Percentiles rank a stretch among this genome's conserved stretches.
These are phyloP conservation scores for Craterocephalus amniculus DNA, from an alignment of 2,797 vertebrate species.

Conservation along the genomic window DNA sequence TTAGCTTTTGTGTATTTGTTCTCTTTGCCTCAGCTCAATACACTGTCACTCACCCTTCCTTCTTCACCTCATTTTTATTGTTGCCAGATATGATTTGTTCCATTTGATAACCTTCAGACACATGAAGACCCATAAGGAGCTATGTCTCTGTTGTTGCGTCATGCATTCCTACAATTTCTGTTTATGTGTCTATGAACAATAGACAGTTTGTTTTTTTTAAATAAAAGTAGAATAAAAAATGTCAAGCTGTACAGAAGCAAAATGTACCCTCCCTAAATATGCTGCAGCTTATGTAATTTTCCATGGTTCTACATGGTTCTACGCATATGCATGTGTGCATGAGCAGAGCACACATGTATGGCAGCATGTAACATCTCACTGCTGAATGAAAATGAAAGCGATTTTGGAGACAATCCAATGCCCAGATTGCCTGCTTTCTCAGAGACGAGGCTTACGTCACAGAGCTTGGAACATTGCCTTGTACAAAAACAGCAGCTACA, in stretches of 20 bases:
- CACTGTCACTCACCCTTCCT: conserved; percentile 35
- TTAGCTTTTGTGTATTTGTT: conserved; percentile 24
- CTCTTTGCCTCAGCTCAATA: conserved; percentile 37
- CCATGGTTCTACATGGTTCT: conserved; percentile 9
- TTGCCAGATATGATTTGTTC: conserved; percentile 23
- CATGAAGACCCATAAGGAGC: conserved; percentile 17
- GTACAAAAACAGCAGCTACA: conserved; percentile 36
- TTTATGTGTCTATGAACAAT: conserved; percentile 5
- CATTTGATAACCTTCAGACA: conserved; percentile 32
- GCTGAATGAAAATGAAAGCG: conserved; percentile 62
- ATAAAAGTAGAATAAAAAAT: conserved; percentile 25
- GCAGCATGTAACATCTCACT: conserved; percentile 45
- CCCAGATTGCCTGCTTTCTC: conserved; percentile 67
- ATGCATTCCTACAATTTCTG: conserved; percentile 37
- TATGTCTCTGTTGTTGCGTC: conserved; percentile 68
- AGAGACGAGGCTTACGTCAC: conserved; percentile 62
- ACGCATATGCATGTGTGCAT: conserved; percentile 2
- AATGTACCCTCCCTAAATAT: conserved; percentile 9
- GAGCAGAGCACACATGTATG: conserved; percentile 23
- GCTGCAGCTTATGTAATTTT: conserved; percentile 37
- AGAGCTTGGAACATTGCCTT: conserved; percentile 60
- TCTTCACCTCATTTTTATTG: conserved; percentile 41
- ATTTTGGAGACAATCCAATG: conserved; percentile 64
- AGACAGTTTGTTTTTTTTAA: no score
- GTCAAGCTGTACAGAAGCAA: conserved; percentile 21